Percentiles rank a stretch among this genome's conserved stretches.
phyloP scores from a whole-genome alignment of 2,888 invertebrate species.

The Orchestes rusci region DNA sequence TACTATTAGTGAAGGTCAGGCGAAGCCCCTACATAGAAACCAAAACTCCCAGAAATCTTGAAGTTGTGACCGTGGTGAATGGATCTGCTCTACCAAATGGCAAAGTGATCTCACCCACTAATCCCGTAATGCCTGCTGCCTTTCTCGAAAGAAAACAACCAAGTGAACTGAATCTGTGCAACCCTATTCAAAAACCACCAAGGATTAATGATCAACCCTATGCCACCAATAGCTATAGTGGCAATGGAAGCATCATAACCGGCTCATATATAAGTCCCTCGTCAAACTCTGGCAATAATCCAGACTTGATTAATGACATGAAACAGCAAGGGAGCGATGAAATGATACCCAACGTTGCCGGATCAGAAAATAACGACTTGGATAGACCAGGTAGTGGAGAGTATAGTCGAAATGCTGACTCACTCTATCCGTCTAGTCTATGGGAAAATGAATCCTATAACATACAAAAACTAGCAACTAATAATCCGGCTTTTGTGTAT shows the following conservation, averaged over 20 bases:
- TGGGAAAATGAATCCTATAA: conserved; percentile 57
- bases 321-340: conserved; percentile 56
- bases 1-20: conserved; percentile 66
- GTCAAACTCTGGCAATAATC: conserved; percentile 69
- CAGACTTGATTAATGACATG: conserved; percentile 80
- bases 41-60: conserved; percentile 68
- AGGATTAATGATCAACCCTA: conserved; percentile 62
- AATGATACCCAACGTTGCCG: conserved; percentile 37
- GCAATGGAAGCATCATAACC: conserved; percentile 56
- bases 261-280: conserved; percentile 68
- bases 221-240: conserved; percentile 62
- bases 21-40: conserved; percentile 67
- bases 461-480: conserved; percentile 51
- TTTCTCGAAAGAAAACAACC: conserved; percentile 42
- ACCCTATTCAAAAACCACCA: conserved; percentile 67
- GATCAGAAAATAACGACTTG: conserved; percentile 34
- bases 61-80: conserved; percentile 58
- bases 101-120: conserved; percentile 43
- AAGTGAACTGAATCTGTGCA: conserved; percentile 47
- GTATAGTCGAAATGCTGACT: conserved; percentile 67
- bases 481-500: conserved; percentile 53
- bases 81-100: conserved; percentile 47
- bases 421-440: conserved; percentile 70
- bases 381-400: conserved; percentile 62
- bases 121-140: conserved; percentile 41